Base-by-base conservation (phyloP, 2,797 vertebrate species). In the Pseudomugil gertrudae region DNA sequence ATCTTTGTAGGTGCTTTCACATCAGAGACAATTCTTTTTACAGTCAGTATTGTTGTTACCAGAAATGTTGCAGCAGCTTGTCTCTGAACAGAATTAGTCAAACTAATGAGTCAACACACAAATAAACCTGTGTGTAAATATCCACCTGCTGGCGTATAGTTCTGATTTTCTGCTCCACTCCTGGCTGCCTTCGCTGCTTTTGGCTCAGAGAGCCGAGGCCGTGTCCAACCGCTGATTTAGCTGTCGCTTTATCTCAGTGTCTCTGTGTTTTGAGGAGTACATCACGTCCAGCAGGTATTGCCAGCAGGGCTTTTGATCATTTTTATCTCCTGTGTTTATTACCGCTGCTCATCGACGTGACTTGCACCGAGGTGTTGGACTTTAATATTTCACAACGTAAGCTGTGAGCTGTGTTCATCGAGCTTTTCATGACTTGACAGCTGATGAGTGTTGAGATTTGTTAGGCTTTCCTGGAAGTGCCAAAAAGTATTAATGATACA, bases 311-410 rank as follows among this genome's bases (percentile, higher is more conserved):
- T 57, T 63, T 83, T 72, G 73, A 80, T 86, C 69, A 83, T 81
- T 88, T 88, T 83, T 80, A 83, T 86, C 66, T 70, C 57, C 60
- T 30, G 0, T 68, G 59, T 80, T 84, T 85, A 81, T 72, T 63
- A 69, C 73, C 52, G n/a, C 0, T 58, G 61, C 33, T 79, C 43
- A 2, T 10, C 51, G 53, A 79, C 51, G 63, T 79, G 79, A 75
- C 73, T 74, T 59, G 67, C 56, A 70, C 56, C 32, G 23, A 66
- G 45, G 32, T 71, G 27, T 19, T 29, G 56, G 62, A 24, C 48
- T 26, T 29, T 43, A 21, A 30, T 50, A 27, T 32, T 32, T 48
- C 6, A 62, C 21, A 50, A 3, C 21, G 23, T 33, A 24, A 50
- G 13, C 21, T 17, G 13, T 15, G 54, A 40, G 38, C 38, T 2